Conservation (phyloP, 1,140 invertebrate species). For the Aphidius gifuensis region DNA sequence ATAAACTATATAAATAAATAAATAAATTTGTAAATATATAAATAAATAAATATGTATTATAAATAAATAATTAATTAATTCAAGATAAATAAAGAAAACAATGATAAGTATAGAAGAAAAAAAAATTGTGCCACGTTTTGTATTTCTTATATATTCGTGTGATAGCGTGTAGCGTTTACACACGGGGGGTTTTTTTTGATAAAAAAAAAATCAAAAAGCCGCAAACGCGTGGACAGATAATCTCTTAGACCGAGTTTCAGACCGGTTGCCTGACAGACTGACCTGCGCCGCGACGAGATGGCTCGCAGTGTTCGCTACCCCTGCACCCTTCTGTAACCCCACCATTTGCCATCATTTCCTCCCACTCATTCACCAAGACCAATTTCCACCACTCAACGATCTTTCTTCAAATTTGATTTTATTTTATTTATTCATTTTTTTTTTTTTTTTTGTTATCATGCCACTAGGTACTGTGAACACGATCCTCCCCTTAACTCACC, state of each 20-base stretch:
- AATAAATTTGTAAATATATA: no score
- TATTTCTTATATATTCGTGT: no score
- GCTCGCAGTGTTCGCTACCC: conserved; percentile 43
- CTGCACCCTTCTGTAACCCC: conserved; percentile 31
- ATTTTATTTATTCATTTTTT: conserved; percentile 11
- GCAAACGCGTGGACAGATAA: conserved; percentile 38
- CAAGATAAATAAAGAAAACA: no score
- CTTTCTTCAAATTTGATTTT: conserved; percentile 32
- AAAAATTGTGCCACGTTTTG: no score
- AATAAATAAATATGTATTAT: no score
- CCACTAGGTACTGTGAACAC: conserved; percentile 12
- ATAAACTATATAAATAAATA: no score
- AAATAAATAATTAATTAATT: no score
- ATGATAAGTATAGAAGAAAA: no score
- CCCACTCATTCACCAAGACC: conserved; percentile 35
- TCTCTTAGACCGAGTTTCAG: conserved; percentile 40
- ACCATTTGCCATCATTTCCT: conserved; percentile 31
- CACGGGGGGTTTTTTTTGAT: not conserved
- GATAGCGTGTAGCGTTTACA: no score
- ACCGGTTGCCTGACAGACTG: conserved; percentile 57
- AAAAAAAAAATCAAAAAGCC: conserved; percentile 35
- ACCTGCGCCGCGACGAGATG: conserved; percentile 50
- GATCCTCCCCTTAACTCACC: not conserved
- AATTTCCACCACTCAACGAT: conserved; percentile 42
- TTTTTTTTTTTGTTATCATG: no score